Evolutionary conservation across 1,140 invertebrate species (phyloP).

Genomic region (Drosophila ohnishii): DNA sequence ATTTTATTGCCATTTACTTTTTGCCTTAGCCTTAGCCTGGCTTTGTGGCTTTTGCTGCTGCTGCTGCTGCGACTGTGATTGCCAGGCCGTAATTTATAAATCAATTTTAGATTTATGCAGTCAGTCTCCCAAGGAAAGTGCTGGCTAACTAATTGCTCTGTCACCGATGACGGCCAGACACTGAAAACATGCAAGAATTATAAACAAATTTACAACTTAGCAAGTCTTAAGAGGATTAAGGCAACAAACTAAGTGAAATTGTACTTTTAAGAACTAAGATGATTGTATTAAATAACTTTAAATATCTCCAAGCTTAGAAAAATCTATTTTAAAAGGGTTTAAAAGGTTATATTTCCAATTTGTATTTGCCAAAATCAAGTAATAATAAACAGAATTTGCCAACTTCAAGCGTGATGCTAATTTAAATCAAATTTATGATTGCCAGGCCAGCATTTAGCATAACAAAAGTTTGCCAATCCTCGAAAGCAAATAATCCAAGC

Average conservation of each 20-base stretch:
- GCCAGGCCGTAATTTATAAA: conserved; percentile 53
- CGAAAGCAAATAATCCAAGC: conserved; percentile 3
- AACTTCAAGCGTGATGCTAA: not conserved
- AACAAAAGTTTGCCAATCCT: conserved; percentile 41
- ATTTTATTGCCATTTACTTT: conserved; percentile 64
- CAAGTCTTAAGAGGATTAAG: conserved; percentile 5
- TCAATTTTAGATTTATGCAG: conserved; percentile 48
- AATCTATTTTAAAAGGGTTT: no score
- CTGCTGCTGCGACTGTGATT: conserved; percentile 1
- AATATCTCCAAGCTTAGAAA: not conserved
- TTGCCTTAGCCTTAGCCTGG: conserved; percentile 9
- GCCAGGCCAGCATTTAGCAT: conserved; percentile 37
- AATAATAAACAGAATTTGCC: conserved; percentile 8
- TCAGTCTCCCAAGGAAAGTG: conserved; percentile 13
- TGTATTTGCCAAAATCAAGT: not conserved
- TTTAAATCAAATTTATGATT: conserved; percentile 43
- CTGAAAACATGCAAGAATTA: conserved; percentile 19
- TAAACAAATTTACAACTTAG: conserved; percentile 2
- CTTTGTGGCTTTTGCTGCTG: conserved; percentile 8
- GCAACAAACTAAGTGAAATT: not conserved
- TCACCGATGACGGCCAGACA: conserved; percentile 24
- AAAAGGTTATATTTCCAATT: not conserved
- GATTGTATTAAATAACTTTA: not conserved
- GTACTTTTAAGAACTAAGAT: not conserved
- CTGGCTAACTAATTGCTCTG: conserved; percentile 51